These are phyloP conservation scores for Oncorhynchus keta DNA, from an alignment of 2,113 vertebrate genomes.

Conservation along the genomic window DNA sequence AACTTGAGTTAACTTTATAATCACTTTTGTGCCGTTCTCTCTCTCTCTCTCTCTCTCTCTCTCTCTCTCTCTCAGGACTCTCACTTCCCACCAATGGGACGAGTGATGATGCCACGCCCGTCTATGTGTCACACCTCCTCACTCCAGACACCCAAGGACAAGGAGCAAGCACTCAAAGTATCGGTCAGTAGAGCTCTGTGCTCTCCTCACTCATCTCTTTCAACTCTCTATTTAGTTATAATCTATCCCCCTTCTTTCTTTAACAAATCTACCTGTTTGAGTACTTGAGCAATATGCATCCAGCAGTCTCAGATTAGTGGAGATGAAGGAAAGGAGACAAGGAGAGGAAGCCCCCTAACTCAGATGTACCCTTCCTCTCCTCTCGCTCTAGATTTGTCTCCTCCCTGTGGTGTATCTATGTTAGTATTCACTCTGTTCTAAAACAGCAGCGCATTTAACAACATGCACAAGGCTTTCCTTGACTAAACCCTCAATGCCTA, in stretches of 20 bases:
- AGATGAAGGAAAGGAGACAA: too few species aligned
- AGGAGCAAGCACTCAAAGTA: slow-evolving; percentile 71
- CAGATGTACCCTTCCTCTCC: too few species aligned
- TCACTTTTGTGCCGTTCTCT: background rate
- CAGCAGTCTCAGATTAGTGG: too few species aligned
- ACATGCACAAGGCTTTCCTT: too few species aligned
- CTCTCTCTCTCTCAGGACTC: slow-evolving; percentile 61
- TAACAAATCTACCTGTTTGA: background rate
- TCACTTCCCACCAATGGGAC: slow-evolving; percentile 62
- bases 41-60: slow-evolving; percentile 10
- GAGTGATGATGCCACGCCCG: slow-evolving; percentile 61
- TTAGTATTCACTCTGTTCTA: too few species aligned
- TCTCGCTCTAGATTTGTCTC: too few species aligned
- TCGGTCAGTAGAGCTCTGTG: slow-evolving; percentile 56
- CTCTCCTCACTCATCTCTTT: too few species aligned
- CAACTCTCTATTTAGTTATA: background rate
- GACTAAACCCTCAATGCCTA: too few species aligned
- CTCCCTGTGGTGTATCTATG: too few species aligned
- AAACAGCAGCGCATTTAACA: too few species aligned
- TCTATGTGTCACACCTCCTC: slow-evolving; percentile 76
- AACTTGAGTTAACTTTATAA: background rate
- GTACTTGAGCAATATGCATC: background rate
- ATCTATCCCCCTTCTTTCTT: background rate
- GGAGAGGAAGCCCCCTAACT: too few species aligned
- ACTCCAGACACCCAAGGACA: slow-evolving; percentile 74